phyloP scores from a whole-genome alignment of 2,113 vertebrate genomes.

The Sylvietta virens region DNA sequence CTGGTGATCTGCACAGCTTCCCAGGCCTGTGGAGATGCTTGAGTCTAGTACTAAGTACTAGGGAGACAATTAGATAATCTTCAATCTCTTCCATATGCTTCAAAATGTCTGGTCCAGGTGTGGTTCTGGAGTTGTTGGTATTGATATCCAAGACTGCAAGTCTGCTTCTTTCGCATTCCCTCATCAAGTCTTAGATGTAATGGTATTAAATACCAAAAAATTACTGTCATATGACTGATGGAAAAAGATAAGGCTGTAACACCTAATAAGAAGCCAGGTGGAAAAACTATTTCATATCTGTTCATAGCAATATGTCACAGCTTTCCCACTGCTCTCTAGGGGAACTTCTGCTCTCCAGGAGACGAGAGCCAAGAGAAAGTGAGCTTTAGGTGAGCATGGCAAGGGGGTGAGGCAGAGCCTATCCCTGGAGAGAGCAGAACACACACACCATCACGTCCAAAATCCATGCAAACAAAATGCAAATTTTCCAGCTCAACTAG shows the following conservation, averaged over 20 bases:
- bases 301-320: not conserved
- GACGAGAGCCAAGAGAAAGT: not conserved
- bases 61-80: not conserved
- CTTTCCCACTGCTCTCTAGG: not conserved
- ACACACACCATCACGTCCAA: not conserved
- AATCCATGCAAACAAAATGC: not conserved
- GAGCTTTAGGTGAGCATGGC: not conserved
- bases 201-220: not conserved
- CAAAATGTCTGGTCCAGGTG: not conserved
- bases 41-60: not conserved
- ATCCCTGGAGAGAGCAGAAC: not conserved
- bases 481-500: not conserved
- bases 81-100: constrained; percentile 8
- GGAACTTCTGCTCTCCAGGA: not conserved
- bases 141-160: not conserved
- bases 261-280: constrained; percentile 47
- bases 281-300: constrained; percentile 31
- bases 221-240: not conserved
- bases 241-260: constrained; percentile 35
- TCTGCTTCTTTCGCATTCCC: not conserved
- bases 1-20: not conserved
- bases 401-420: not conserved
- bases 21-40: not conserved
- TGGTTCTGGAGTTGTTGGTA: not conserved
- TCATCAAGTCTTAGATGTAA: not conserved